These are phyloP conservation scores for Sebastes kiyomatsui DNA, from an alignment of 2,797 vertebrate genomes.

Conservation along the genomic window DNA sequence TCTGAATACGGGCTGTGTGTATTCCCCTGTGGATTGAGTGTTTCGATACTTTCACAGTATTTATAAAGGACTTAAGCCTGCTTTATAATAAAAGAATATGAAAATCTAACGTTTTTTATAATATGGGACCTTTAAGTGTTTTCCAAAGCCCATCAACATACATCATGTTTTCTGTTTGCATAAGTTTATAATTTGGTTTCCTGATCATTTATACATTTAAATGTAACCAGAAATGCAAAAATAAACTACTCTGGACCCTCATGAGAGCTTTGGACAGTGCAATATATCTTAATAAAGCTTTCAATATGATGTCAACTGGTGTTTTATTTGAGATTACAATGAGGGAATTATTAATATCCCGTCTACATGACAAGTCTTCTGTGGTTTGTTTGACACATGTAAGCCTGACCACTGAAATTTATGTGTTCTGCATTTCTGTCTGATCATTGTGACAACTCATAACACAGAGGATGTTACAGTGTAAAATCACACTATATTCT, in stretches of 20 bases:
- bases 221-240: background rate
- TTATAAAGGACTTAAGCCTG: no score
- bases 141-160: background rate
- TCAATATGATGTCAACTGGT: background rate
- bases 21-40: no score
- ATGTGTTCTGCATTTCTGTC: background rate
- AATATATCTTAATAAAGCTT: background rate
- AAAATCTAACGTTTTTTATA: no score
- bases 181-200: background rate
- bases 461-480: background rate
- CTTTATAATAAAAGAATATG: no score
- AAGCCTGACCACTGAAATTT: background rate
- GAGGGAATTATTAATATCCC: background rate
- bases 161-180: background rate
- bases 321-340: background rate
- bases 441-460: background rate
- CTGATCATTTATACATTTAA: background rate
- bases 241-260: background rate
- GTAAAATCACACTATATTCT: background rate
- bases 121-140: no score
- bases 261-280: background rate
- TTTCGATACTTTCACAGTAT: no score
- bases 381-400: background rate
- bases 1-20: no score
- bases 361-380: background rate